Base-by-base conservation (phyloP, 2,888 invertebrate genomes). In the Bembecia ichneumoniformis region DNA sequence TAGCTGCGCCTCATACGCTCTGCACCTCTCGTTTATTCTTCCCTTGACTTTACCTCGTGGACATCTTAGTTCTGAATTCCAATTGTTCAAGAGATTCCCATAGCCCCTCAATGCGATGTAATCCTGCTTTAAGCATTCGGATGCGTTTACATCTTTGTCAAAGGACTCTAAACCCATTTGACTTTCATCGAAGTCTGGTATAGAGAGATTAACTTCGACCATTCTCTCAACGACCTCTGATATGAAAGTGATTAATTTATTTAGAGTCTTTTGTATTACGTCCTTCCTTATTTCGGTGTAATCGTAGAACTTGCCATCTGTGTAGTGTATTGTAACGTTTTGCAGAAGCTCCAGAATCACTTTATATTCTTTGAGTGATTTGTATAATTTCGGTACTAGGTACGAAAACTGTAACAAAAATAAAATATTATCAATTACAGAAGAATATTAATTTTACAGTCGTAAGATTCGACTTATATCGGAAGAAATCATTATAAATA, bases 31-130 rank as follows among this genome's bases (percentile, higher is more conserved):
- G 48, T 73, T 77, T 47, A 55, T 36, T 47, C 49, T 52, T 5
- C 47, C 9, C 35, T 71, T 74, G 54, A 44, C 17, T 17, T 76
- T 80, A 54, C 62, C 67, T 10, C 60, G 56, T 10, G 82, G 77
- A 63, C 82, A 83, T 50, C 74, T 79, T 54, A 90, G 80, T 50
- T 89, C 88, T 34, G 71, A 77, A 48, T 82, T 82, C 89, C 91
- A 91, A 61, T 90, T 89, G 64, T 88, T 88, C 9, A 92, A 72
- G 53, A 90, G 88, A 46, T 81, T 88, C 35, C 86, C 87, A 64
- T 91, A 90, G 9, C 88, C 87, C 56, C 88, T 86, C 51, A 91
- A 82, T 2, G 91, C 89, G 35, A 90, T 89, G 64, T 89, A 88
- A 64, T 92, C 92, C 57, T 90, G 88, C 54, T 89, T 86, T 46